Conservation (phyloP, 2,888 invertebrate species). For the Cataglyphis livida region DNA sequence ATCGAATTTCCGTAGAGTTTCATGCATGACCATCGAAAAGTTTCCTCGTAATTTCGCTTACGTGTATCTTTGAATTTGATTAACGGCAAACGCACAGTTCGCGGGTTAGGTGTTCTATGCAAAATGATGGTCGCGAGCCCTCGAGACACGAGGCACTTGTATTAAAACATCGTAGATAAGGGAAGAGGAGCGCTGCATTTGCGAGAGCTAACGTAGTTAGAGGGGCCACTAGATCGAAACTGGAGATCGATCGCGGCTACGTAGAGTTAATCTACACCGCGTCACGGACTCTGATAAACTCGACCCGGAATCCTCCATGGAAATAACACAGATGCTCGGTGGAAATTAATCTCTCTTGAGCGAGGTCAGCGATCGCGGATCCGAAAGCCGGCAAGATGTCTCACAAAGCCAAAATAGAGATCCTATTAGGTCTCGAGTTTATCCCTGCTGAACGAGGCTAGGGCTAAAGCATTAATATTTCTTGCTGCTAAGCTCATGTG, state of each 20-base stretch:
- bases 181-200: slow-evolving; percentile 5
- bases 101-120: not conserved
- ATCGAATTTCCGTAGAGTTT: slow-evolving; percentile 44
- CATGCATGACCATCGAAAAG: slow-evolving; percentile 17
- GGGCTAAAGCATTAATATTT: not conserved
- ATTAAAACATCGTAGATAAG: slow-evolving; percentile 11
- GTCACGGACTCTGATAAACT: slow-evolving; percentile 48
- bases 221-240: slow-evolving; percentile 38
- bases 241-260: slow-evolving; percentile 20
- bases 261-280: slow-evolving; percentile 40
- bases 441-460: slow-evolving; percentile 35
- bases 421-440: slow-evolving; percentile 51
- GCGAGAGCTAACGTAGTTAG: slow-evolving; percentile 20
- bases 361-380: slow-evolving; percentile 48
- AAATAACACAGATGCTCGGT: slow-evolving; percentile 54
- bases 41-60: slow-evolving; percentile 36
- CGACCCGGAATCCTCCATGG: slow-evolving; percentile 42
- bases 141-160: not conserved
- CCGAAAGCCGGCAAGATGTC: slow-evolving; percentile 52
- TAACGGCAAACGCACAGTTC: not conserved
- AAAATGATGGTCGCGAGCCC: not conserved
- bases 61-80: slow-evolving; percentile 33
- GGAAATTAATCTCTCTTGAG: slow-evolving; percentile 47
- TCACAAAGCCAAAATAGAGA: slow-evolving; percentile 54
- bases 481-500: not conserved